Evolutionary conservation across 2,113 vertebrate genomes (phyloP), one percentile per base, ranked within the genome.

Genomic region (Ellobius talpinus): DNA sequence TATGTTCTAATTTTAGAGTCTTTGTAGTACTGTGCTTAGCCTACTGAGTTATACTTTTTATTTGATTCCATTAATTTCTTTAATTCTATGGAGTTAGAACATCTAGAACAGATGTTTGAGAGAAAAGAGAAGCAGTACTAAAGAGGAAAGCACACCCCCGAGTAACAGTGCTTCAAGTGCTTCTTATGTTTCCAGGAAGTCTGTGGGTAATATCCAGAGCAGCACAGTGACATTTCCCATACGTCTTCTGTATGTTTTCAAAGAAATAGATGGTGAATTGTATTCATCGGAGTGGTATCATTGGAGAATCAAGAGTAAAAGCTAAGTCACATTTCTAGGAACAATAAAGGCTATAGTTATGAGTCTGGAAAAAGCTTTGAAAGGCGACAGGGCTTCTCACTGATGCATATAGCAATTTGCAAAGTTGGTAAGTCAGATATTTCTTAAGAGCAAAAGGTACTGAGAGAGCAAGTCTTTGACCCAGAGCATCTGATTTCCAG

Each of bases 181-280:
- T 90, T 87, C 36, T 90, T 31, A 52, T 97, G 72, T 92, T 93
- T 63, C 70, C 45, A 94, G 73, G 85, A 81, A 52, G 16, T 21
- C 90, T 12, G 14, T 90, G 19, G 4, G 4, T 90, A n/a, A 31
- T 87, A 63, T 12, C 58, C 66, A 82, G 5, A 61, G 61, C 26
- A 72, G 13, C 29, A 74, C 24, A 84, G 6, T 76, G 9, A 8
- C 9, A 90, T 94, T 95, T 95, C 31, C 24, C 23, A 61, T 85
- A 85, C 85, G 11, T 10, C 33, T 76, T 92, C 96, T 97, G 4
- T 61, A 61, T 76, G 23, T 66, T 96, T 79, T n/a, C 11, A n/a
- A 81, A 50, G 36, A 72, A 89, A 70, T 4, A 4, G 90, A 5
- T 77, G 55, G 55, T 95, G 95, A 96, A 85, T 90, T 91, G 5